Percentiles rank a stretch among this genome's conserved stretches.
Evolutionary conservation across 2,113 vertebrate genomes (phyloP).

Genomic region (Takifugu bimaculatus): DNA sequence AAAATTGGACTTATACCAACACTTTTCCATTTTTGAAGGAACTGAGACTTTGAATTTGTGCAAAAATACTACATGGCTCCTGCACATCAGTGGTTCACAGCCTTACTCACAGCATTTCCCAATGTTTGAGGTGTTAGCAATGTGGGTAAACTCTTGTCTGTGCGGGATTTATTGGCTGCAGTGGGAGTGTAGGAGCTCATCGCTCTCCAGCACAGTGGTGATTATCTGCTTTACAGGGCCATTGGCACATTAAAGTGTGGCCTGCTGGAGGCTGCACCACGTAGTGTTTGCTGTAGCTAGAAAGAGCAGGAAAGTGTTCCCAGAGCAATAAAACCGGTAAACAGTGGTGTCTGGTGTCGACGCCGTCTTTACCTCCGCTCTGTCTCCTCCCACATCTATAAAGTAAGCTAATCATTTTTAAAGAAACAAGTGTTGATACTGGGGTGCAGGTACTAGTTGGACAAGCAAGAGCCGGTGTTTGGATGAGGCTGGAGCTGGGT

Average conservation of each 20-base stretch:
- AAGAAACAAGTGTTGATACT: not conserved
- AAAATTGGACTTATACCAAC: too few relatives aligned
- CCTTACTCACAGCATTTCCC: slow-evolving; percentile 21
- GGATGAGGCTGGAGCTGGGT: slow-evolving; percentile 13
- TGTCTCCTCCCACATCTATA: not conserved
- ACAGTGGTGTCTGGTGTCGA: slow-evolving; percentile 34
- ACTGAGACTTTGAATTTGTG: slow-evolving; percentile 8
- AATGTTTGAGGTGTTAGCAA: slow-evolving; percentile 36
- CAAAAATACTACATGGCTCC: slow-evolving; percentile 3
- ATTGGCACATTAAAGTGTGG: slow-evolving; percentile 53
- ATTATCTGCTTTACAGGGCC: slow-evolving; percentile 62
- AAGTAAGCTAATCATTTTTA: too few relatives aligned
- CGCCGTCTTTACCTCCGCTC: slow-evolving; percentile 6
- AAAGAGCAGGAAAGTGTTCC: slow-evolving; percentile 48
- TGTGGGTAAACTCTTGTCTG: slow-evolving; percentile 52
- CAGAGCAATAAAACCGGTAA: slow-evolving; percentile 51
- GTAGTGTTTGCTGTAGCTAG: slow-evolving; percentile 41
- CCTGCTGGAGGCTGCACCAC: slow-evolving; percentile 34
- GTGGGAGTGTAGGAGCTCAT: slow-evolving; percentile 52
- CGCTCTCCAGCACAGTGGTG: slow-evolving; percentile 42
- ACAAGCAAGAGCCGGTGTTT: slow-evolving; percentile 3
- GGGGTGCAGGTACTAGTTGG: not conserved
- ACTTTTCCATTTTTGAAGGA: too few relatives aligned
- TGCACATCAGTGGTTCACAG: slow-evolving; percentile 20
- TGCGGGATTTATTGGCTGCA: slow-evolving; percentile 59